phyloP scores from a whole-genome alignment of 1,140 invertebrate genomes.

The Lepidurus apus region DNA sequence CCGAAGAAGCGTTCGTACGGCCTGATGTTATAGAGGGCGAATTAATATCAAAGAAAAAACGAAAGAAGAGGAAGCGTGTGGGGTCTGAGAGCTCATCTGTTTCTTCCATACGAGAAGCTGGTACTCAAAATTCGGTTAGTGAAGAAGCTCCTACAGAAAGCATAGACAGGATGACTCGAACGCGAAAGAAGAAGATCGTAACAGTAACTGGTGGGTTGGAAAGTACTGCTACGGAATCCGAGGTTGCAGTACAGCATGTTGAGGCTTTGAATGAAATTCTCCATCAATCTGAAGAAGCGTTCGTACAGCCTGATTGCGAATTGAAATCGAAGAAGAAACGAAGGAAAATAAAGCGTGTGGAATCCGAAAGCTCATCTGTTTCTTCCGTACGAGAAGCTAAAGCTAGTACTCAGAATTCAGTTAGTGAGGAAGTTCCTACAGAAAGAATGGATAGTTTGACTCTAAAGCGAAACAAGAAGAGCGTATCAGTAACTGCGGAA shows the following conservation, averaged over 20 bases:
- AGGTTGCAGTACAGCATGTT: background rate
- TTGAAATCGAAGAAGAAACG: background rate
- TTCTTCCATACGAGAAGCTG: background rate
- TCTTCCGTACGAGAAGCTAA: background rate
- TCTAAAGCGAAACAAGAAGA: background rate
- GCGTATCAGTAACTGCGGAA: background rate
- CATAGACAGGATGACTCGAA: background rate
- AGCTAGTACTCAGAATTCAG: no score
- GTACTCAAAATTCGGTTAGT: no score
- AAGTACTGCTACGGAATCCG: background rate
- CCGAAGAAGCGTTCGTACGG: background rate
- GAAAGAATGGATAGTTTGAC: background rate
- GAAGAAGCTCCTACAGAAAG: background rate
- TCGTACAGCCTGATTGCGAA: background rate
- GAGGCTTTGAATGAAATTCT: background rate
- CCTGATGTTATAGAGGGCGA: background rate
- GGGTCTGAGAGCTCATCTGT: background rate
- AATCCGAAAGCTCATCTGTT: background rate
- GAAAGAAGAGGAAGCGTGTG: background rate
- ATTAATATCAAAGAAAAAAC: background rate
- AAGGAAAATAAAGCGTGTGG: background rate
- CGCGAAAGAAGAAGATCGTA: background rate
- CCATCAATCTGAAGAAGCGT: background rate
- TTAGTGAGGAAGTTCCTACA: background rate
- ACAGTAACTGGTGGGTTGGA: background rate